Evolutionary conservation across 2,797 vertebrate species (phyloP), one percentile per base, ranked within the genome.

Genomic region (Myiothlypis chrysogaster): DNA sequence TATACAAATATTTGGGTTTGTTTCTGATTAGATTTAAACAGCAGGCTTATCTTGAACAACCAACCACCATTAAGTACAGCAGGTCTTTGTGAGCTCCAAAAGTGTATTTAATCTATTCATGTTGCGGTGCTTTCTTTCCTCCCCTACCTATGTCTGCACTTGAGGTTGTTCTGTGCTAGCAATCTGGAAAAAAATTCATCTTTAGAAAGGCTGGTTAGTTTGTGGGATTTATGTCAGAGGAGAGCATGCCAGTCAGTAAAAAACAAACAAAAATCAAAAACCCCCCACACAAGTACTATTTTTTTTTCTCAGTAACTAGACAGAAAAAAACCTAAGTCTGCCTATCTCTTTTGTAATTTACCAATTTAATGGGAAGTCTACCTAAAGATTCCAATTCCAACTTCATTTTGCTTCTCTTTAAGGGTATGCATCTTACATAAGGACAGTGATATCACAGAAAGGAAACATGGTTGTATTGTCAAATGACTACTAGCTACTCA

Each of bases 1-100:
- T 91, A 66, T 28, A 47, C 80, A 86, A 88, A 56, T 63, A 94
- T 59, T 83, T 75, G 63, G 66, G 75, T 75, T 94, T 96, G 94
- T 88, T 96, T 93, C 79, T 78, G 57, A 93, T 84, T 89, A 96
- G 90, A 55, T 93, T 96, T 82, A 95, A 90, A 80, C 66, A 91
- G 96, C 83, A 92, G 78, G 72, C 66, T 95, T 94, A 87, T 79
- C 76, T 89, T 95, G 68, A 97, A 97, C 95, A 96, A 81, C 80
- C 78, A 89, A 93, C 60, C 89, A 97, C 83, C 88, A 91, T 70
- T 84, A 87, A 94, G 80, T 90, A 95, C 88, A 90, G 88, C 94
- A 94, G 65, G 78, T 96, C 92, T 96, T 50, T 93, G 64, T 5
- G 59, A 3, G 44, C 68, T 96, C 89, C 94, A 93, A 73, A 92